phyloP scores from a whole-genome alignment of 2,797 vertebrate species.

The Leptodactylus fallax region DNA sequence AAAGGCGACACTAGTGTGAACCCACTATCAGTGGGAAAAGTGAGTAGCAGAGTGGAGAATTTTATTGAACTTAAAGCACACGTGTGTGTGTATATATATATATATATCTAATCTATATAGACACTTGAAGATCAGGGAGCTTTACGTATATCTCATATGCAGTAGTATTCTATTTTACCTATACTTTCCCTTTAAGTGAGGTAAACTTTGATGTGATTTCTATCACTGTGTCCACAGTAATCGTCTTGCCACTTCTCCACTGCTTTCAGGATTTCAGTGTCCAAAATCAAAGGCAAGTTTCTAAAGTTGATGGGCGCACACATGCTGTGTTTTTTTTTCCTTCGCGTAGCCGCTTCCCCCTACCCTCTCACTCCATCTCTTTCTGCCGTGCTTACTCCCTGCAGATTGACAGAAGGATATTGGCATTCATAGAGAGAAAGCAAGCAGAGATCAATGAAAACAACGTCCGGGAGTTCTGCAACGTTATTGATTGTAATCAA shows the following conservation, averaged over 20 bases:
- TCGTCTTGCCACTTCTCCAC: slow-evolving; percentile 32
- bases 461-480: slow-evolving; percentile 99
- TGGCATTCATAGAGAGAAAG: slow-evolving; percentile 99
- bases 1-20: too few relatives aligned
- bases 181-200: not conserved
- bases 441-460: slow-evolving; percentile 99
- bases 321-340: slow-evolving; percentile 42
- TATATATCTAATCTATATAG: too few relatives aligned
- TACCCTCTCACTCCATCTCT: slow-evolving; percentile 37
- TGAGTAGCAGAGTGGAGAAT: too few relatives aligned
- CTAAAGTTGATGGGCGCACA: slow-evolving; percentile 29
- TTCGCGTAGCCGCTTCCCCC: slow-evolving; percentile 27
- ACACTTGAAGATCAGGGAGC: too few relatives aligned
- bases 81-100: too few relatives aligned
- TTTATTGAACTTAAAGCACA: too few relatives aligned
- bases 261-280: slow-evolving; percentile 41
- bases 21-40: too few relatives aligned
- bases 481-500: slow-evolving; percentile 99
- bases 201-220: slow-evolving; percentile 12
- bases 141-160: too few relatives aligned
- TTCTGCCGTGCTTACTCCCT: slow-evolving; percentile 68
- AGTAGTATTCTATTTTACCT: too few relatives aligned
- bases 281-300: slow-evolving; percentile 58
- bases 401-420: slow-evolving; percentile 98
- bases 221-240: not conserved